phyloP scores from a whole-genome alignment of 2,113 vertebrate genomes.

The Bujurquina vittata region DNA sequence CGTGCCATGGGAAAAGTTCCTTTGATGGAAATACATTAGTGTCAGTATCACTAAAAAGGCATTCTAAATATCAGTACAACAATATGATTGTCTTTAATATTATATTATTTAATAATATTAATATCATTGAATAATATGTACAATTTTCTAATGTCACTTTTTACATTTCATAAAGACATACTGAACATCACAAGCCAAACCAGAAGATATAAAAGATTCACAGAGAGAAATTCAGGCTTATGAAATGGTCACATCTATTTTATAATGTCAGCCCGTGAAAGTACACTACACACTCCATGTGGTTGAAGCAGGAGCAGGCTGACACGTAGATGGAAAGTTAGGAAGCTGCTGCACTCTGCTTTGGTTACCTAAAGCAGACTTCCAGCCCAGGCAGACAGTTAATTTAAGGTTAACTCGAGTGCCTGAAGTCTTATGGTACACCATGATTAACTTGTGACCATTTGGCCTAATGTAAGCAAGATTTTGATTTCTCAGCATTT shows the following conservation, averaged over 20 bases:
- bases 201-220: background rate
- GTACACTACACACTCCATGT: slow-evolving; percentile 40
- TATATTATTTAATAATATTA: background rate
- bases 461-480: slow-evolving; percentile 26
- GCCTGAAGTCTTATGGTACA: slow-evolving; percentile 11
- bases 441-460: slow-evolving; percentile 29
- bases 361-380: slow-evolving; percentile 59
- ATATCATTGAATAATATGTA: background rate
- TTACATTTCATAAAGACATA: background rate
- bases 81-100: background rate
- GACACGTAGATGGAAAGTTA: slow-evolving; percentile 71
- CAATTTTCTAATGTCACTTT: background rate
- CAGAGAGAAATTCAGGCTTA: background rate
- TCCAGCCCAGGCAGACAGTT: slow-evolving; percentile 26
- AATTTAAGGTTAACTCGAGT: slow-evolving; percentile 34
- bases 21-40: background rate
- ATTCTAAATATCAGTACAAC: background rate
- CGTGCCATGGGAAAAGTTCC: too few species aligned
- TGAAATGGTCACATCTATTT: slow-evolving; percentile 30
- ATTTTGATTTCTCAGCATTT: slow-evolving; percentile 24
- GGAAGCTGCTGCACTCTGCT: slow-evolving; percentile 20
- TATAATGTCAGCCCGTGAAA: slow-evolving; percentile 41
- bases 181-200: background rate
- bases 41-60: too few species aligned
- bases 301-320: slow-evolving; percentile 22